Percentiles rank a stretch among this genome's conserved stretches.
phyloP scores from a whole-genome alignment of 1,140 invertebrate genomes.

The Agrilus planipennis region DNA sequence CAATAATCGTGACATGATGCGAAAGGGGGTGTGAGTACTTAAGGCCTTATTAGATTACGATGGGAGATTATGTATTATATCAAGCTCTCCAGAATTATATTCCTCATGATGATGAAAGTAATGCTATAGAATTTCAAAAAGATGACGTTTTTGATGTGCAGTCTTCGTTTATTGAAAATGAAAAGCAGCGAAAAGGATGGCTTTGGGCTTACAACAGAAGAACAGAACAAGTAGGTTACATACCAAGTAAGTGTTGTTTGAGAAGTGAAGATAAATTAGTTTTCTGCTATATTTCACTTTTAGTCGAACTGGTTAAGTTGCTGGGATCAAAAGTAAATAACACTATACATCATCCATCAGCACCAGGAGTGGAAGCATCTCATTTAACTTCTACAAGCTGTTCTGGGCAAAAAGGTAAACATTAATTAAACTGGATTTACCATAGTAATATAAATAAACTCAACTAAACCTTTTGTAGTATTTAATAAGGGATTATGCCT shows the following conservation, averaged over 20 bases:
- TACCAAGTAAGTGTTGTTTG: conserved; percentile 19
- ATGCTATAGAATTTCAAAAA: conserved; percentile 19
- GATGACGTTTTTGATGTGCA: conserved; percentile 25
- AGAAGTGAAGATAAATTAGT: not conserved
- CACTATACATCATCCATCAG: conserved; percentile 26
- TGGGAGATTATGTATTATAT: conserved; percentile 26
- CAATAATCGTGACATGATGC: too few species aligned
- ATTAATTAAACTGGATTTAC: not conserved
- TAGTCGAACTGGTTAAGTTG: conserved; percentile 25
- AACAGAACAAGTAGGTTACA: conserved; percentile 22
- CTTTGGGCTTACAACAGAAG: conserved; percentile 24
- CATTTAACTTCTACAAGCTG: conserved; percentile 4
- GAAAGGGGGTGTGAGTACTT: too few species aligned
- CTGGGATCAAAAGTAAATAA: conserved; percentile 25
- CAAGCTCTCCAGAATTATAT: conserved; percentile 23
- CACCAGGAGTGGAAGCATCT: conserved; percentile 22
- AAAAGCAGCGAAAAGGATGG: conserved; percentile 9
- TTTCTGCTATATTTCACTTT: conserved; percentile 6
- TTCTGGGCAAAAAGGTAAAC: not conserved
- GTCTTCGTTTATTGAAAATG: conserved; percentile 10
- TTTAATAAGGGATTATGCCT: too few species aligned
- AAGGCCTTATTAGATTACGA: conserved; percentile 18
- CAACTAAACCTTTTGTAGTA: not conserved
- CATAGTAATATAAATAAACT: not conserved
- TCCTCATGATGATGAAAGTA: conserved; percentile 16